A percentile compares a stretch with the other conserved stretches of the same genome.
Conservation (phyloP, 1,140 invertebrate genomes). For the Sarcophaga bullata region DNA sequence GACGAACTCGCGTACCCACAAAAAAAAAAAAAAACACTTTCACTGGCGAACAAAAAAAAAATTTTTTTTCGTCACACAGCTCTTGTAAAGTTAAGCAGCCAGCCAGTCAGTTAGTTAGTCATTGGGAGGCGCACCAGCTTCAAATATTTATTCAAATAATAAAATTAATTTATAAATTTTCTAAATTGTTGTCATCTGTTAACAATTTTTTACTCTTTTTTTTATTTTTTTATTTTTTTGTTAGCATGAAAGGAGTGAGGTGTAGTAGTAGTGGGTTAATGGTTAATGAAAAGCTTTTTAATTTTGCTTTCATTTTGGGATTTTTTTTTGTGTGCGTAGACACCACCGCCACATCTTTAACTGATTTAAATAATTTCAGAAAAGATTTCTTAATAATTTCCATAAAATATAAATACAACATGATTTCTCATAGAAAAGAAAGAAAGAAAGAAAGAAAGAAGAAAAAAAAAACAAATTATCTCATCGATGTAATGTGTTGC, state of each 20-base stretch:
- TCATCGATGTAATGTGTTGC: background rate
- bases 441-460: no score
- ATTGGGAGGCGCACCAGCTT: background rate
- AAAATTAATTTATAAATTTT: slow-evolving; percentile 18
- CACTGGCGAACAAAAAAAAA: background rate
- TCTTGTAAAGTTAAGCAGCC: no score
- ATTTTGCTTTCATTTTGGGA: background rate
- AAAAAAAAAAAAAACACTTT: slow-evolving; percentile 13
- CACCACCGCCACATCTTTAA: background rate
- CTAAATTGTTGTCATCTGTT: background rate
- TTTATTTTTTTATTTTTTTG: no score
- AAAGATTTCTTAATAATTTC: slow-evolving; percentile 17
- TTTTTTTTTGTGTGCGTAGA: background rate
- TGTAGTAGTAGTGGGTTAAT: no score
- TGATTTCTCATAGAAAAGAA: no score
- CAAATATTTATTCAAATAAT: slow-evolving; percentile 5
- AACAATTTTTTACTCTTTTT: no score
- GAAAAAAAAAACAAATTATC: background rate
- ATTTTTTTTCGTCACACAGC: no score
- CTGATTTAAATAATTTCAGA: background rate
- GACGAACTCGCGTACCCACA: background rate
- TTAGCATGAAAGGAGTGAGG: no score
- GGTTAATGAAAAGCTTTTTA: background rate
- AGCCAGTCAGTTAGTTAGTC: background rate
- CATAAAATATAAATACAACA: background rate